A percentile compares a stretch with the other conserved stretches of the same genome.
phyloP scores from a whole-genome alignment of 1,140 invertebrate species.

The Meloidogyne floridensis region DNA sequence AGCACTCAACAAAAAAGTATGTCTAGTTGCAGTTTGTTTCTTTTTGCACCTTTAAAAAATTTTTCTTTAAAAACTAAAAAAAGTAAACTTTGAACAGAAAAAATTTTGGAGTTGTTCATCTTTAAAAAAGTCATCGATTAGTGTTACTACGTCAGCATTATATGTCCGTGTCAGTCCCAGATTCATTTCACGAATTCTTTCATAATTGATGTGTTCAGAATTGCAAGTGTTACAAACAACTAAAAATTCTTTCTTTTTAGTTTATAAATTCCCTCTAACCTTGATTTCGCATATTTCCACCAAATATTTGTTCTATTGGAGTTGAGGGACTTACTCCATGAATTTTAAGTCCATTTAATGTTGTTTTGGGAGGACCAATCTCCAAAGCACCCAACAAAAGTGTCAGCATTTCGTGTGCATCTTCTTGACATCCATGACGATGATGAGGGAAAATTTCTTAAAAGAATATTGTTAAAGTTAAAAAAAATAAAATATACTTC shows the following conservation, averaged over 20 bases:
- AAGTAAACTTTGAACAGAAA: constrained; percentile 37
- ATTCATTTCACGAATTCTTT: constrained; percentile 46
- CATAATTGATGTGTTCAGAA: constrained; percentile 40
- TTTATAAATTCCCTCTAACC: constrained; percentile 17
- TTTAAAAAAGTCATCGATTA: constrained; percentile 40
- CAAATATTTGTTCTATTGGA: constrained; percentile 52
- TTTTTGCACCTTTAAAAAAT: constrained; percentile 37
- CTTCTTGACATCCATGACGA: constrained; percentile 40
- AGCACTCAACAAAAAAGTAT: constrained; percentile 32
- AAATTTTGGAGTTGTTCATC: constrained; percentile 39
- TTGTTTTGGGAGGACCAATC: constrained; percentile 35
- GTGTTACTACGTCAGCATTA: constrained; percentile 8
- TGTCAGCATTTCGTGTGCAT: constrained; percentile 52
- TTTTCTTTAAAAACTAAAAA: neutral
- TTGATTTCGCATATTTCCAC: constrained; percentile 41
- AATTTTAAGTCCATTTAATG: constrained; percentile 7
- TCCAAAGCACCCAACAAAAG: constrained; percentile 48
- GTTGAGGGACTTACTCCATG: constrained; percentile 33
- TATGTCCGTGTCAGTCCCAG: constrained; percentile 32
- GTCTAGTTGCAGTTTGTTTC: constrained; percentile 32
- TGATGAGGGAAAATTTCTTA: constrained; percentile 47
- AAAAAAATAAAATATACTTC: constrained; percentile 9
- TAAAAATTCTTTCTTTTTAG: constrained; percentile 10
- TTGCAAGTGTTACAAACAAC: constrained; percentile 37
- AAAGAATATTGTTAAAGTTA: constrained; percentile 2